Percentiles rank a stretch among this genome's conserved stretches.
These are phyloP conservation scores for Ctenicera cuprea DNA, from an alignment of 2,888 invertebrate species.

Conservation along the genomic window DNA sequence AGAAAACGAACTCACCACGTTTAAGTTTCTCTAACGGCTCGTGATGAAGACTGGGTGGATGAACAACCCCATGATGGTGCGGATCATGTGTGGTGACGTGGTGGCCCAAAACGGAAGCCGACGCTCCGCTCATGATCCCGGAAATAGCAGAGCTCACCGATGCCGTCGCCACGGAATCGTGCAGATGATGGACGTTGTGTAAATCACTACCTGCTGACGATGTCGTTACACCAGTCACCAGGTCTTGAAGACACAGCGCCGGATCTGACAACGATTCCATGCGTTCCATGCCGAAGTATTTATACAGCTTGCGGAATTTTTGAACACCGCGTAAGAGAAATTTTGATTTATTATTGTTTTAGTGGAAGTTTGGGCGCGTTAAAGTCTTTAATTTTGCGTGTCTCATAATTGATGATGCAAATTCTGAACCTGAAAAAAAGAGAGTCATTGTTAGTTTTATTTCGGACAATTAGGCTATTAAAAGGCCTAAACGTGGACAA, in stretches of 20 bases:
- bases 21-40: constrained; percentile 87
- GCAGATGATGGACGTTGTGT: constrained; percentile 75
- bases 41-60: constrained; percentile 77
- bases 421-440: neutral
- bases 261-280: constrained; percentile 83
- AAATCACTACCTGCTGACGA: constrained; percentile 74
- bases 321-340: neutral
- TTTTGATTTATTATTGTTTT: neutral
- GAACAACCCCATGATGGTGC: constrained; percentile 78
- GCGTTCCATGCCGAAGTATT: constrained; percentile 74
- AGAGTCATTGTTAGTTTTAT: neutral
- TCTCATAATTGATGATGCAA: neutral
- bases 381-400: neutral
- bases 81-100: constrained; percentile 72
- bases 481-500: no score
- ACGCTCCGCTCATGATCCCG: constrained; percentile 76
- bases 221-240: constrained; percentile 78
- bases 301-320: constrained; percentile 49
- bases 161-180: constrained; percentile 72
- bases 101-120: constrained; percentile 72
- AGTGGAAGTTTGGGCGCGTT: neutral
- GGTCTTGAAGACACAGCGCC: constrained; percentile 84
- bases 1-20: constrained; percentile 78
- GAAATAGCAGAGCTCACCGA: constrained; percentile 73
- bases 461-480: no score